Base-by-base conservation (phyloP, 2,888 invertebrate species). In the Herminia tarsipennalis region DNA sequence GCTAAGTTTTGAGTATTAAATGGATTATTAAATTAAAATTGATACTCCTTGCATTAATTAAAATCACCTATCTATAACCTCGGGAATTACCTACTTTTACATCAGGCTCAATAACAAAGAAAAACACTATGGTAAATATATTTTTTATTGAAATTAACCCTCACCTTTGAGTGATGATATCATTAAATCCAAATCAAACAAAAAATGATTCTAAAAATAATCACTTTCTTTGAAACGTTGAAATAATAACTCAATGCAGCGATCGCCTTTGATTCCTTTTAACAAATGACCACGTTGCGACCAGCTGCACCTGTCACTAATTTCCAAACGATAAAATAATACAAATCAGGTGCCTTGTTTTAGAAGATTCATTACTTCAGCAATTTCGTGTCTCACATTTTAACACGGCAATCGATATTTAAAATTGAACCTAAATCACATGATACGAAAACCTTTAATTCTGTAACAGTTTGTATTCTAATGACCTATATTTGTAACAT, bases 401-500 rank as follows among this genome's bases (percentile, higher is more conserved):
- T 44, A 14, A 40, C 12, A 36, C 35, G 40, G 29, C 53, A 35
- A 48, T 35, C 12, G 10, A 6, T 12, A 30, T 24, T 46, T 22
- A 30, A 76, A 71, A 66, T 56, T 41, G 33, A 51, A 51, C 56
- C 45, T 56, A 61, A 70, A 42, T 9, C 5, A 0, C 17, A 29
- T 10, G 13, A 1, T 5, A 16, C 32, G 48, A 78, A 56, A 61
- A 52, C 40, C 13, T 28, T 22, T 64, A 67, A 47, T 78, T 41
- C 51, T 27, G 1, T 50, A 53, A 28, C 52, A 41, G 8, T 34
- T 12, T 28, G 35, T 41, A 38, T 61, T 75, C 66, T 82, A 85
- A 86, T 87, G 83, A 86, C 84, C 86, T 78, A 86, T 78, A 86
- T 88, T 76, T 73, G 83, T 79, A 86, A 70, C 82, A 87, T 85